These are phyloP conservation scores for Leptobrachium leishanense DNA, from an alignment of 2,113 vertebrate species.

Conservation along the genomic window DNA sequence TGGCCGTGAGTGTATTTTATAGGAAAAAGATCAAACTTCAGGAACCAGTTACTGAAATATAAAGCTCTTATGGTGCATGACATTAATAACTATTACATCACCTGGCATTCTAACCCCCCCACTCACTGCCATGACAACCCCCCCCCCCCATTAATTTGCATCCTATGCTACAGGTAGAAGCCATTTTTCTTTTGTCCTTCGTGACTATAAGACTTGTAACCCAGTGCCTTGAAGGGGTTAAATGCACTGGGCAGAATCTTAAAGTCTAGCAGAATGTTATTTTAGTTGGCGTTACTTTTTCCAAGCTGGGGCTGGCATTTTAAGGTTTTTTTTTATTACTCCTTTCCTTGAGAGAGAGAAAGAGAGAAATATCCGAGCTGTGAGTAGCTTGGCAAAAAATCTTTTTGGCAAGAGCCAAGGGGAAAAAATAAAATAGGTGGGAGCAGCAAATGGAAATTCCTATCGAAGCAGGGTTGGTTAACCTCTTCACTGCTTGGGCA, in stretches of 20 bases:
- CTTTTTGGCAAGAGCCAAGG: slow-evolving; percentile 19
- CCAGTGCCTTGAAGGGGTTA: slow-evolving; percentile 5
- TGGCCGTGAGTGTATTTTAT: no score
- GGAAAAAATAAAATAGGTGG: slow-evolving; percentile 22
- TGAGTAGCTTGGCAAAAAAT: slow-evolving; percentile 24
- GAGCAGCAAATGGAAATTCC: slow-evolving; percentile 11
- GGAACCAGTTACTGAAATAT: no score
- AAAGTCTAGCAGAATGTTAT: slow-evolving; percentile 1
- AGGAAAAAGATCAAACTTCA: no score
- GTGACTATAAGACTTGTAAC: no score
- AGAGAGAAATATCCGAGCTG: background rate
- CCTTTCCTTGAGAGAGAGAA: slow-evolving; percentile 4
- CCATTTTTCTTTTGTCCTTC: no score
- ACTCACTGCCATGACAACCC: no score
- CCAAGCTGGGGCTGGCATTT: slow-evolving; percentile 9
- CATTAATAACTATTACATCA: no score
- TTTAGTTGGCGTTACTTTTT: slow-evolving; percentile 21
- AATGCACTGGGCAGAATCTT: background rate
- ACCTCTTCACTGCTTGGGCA: background rate
- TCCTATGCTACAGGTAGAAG: no score
- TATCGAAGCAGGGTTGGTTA: slow-evolving; percentile 19
- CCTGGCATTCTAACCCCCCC: no score
- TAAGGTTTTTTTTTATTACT: background rate
- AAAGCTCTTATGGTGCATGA: no score
- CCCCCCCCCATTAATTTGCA: no score